Evolutionary conservation across 2,797 vertebrate species (phyloP).

Genomic region (Anas capensis): DNA sequence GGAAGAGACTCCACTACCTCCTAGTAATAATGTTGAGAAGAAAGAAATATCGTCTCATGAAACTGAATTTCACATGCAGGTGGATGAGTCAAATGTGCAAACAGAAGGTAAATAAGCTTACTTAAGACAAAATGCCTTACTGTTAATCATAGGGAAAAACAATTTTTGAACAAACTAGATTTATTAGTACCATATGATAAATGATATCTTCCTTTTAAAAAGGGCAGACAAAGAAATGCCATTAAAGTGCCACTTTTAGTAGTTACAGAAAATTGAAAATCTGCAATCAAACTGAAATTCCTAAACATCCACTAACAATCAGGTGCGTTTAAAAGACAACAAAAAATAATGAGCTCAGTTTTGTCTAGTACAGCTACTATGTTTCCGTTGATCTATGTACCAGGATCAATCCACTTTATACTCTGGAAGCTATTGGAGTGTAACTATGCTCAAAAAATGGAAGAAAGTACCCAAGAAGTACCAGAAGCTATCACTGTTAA

Average conservation of each 20-base stretch:
- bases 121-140: not conserved
- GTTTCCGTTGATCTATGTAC: not conserved
- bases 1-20: slow-evolving; percentile 25
- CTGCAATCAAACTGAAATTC: not conserved
- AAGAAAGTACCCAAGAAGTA: not conserved
- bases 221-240: not conserved
- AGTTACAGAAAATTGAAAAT: not conserved
- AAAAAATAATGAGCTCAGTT: not conserved
- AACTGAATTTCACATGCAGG: not conserved
- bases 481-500: not conserved
- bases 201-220: not conserved
- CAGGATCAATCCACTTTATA: not conserved
- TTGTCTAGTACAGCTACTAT: not conserved
- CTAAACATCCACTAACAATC: not conserved
- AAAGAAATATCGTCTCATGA: slow-evolving; percentile 25
- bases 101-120: slow-evolving; percentile 67
- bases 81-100: not conserved
- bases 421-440: not conserved
- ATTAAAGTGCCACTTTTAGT: not conserved
- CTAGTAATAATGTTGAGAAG: not conserved
- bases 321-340: not conserved
- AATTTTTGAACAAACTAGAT: not conserved
- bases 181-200: not conserved
- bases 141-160: not conserved
- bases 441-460: not conserved